Evolutionary conservation across 2,888 invertebrate genomes (phyloP).

Genomic region (Nomada goodeniana): DNA sequence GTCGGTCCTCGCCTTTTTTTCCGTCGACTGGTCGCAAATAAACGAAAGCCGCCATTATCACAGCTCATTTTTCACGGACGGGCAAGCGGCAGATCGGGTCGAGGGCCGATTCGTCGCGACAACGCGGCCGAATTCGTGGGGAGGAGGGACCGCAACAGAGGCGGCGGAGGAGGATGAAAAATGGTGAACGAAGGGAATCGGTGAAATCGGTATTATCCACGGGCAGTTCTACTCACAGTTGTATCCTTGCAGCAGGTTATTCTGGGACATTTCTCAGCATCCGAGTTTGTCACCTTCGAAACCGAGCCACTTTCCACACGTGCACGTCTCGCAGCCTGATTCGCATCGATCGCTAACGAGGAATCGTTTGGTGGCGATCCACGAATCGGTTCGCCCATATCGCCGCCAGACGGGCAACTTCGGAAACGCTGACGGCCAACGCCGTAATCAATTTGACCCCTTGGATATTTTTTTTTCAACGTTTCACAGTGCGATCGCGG

Average conservation of each 20-base stretch:
- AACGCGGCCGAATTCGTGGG: background rate
- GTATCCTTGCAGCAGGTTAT: conserved; percentile 75
- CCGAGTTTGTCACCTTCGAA: conserved; percentile 42
- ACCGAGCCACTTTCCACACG: conserved; percentile 56
- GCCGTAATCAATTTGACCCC: conserved; percentile 8
- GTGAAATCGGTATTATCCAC: background rate
- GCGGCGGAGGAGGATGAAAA: background rate
- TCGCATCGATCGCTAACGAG: conserved; percentile 60
- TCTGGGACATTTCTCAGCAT: conserved; percentile 73
- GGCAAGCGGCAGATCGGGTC: conserved; percentile 26
- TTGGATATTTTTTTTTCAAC: background rate
- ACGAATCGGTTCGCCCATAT: conserved; percentile 42
- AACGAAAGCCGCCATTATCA: conserved; percentile 83
- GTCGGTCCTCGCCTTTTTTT: conserved; percentile 74
- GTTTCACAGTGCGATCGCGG: background rate
- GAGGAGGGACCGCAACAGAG: background rate
- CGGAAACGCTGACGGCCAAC: conserved; percentile 20
- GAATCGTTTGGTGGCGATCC: conserved; percentile 42
- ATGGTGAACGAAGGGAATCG: background rate
- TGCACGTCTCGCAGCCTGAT: conserved; percentile 57
- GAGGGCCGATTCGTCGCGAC: background rate
- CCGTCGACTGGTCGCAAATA: conserved; percentile 75
- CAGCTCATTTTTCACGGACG: conserved; percentile 75
- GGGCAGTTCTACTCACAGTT: conserved; percentile 75
- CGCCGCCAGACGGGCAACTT: conserved; percentile 62